Evolutionary conservation across 2,797 vertebrate genomes (phyloP).

Genomic region (Cynodonichthys magdalenae): DNA sequence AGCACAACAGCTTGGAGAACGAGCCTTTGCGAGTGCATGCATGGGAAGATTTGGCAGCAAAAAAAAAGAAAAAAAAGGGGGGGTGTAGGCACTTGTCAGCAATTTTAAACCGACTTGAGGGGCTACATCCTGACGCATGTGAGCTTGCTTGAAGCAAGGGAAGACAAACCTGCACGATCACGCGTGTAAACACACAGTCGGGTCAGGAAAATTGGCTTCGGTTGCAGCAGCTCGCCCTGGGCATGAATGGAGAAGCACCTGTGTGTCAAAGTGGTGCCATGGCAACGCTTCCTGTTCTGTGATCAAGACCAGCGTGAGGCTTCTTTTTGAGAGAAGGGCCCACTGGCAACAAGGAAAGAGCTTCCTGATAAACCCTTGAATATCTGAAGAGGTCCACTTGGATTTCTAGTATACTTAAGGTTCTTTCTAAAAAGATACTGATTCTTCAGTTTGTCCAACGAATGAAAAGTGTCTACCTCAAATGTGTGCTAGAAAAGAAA

Average conservation of each 20-base stretch:
- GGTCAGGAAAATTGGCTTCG: constrained; percentile 58
- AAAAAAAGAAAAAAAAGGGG: constrained; percentile 28
- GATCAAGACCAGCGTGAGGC: constrained; percentile 62
- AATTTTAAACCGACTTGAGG: constrained; percentile 66
- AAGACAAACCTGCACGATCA: constrained; percentile 35
- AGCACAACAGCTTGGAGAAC: constrained; percentile 75
- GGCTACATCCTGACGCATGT: constrained; percentile 55
- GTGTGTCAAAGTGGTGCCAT: constrained; percentile 71
- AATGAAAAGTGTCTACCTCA: constrained; percentile 8
- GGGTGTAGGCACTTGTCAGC: constrained; percentile 69
- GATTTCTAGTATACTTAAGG: background rate
- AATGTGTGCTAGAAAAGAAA: constrained; percentile 16
- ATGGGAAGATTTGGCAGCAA: constrained; percentile 70
- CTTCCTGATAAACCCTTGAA: constrained; percentile 50
- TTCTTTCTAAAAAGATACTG: background rate
- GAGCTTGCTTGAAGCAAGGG: constrained; percentile 41
- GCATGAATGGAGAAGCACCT: constrained; percentile 73
- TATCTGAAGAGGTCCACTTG: constrained; percentile 51
- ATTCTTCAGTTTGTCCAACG: constrained; percentile 6
- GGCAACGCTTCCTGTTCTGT: constrained; percentile 69
- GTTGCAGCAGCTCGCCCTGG: constrained; percentile 66
- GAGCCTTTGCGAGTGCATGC: constrained; percentile 59
- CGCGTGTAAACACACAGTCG: constrained; percentile 25
- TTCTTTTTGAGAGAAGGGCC: constrained; percentile 46
- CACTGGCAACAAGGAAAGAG: constrained; percentile 47